Evolutionary conservation across 2,797 vertebrate species (phyloP), one percentile per base, ranked within the genome.

Genomic region (Peromyscus aztecus): DNA sequence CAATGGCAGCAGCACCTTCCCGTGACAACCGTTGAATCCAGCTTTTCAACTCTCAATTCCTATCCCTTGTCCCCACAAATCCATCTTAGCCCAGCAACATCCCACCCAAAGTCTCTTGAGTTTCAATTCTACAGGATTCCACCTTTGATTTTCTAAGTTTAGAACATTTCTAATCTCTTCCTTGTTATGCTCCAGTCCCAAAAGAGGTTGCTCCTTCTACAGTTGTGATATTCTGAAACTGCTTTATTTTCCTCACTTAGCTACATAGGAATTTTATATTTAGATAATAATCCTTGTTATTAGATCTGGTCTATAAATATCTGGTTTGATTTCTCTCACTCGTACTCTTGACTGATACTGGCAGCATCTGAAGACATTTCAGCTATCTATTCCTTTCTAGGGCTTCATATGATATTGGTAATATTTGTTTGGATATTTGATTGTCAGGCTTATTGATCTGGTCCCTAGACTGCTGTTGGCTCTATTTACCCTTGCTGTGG

Each of bases 231-330:
- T 9, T 6, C 19, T 27, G 11, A 82, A 89, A 77, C 46, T 24
- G 2, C 69, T 55, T 46, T 57, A 57, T 76, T 83, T 59, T 27
- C 1, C 16, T 75, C n/a, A 49, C 16, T 75, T 83, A 40, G 31
- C 46, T 57, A 14, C 9, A 6, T 57, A 90, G 75, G 11, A 27
- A 65, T 24, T 76, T 95, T 69, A 13, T 69, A 13, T 31, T 52
- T 63, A 73, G n/a, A 63, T n/a, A 61, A 52, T 29, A 55, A 76
- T 63, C 61, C 14, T 76, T 37, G 37, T 43, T 71, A 8, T 71
- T 71, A 81, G 59, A 86, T 71, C 46, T 16, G 94, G 27, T 86
- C 78, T 52, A 65, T 85, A 43, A 77, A 59, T 65, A 85, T 43
- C 10, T 90, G 40, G 8, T 40, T 21, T 73, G 63, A 40, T 69